These are phyloP conservation scores for Napeogenes inachia DNA, from an alignment of 2,888 invertebrate genomes.

Conservation along the genomic window DNA sequence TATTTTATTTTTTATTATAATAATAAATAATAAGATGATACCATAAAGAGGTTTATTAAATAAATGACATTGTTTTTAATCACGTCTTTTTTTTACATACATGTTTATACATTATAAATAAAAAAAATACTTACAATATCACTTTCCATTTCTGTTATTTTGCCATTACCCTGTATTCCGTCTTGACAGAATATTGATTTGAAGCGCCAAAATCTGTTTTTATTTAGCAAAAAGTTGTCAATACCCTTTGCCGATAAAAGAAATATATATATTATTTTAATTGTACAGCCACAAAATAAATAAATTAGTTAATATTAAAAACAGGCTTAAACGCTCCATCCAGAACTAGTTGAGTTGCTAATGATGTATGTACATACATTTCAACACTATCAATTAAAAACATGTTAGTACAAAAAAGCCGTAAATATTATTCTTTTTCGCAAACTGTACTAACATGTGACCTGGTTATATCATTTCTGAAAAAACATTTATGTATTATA, in stretches of 20 bases:
- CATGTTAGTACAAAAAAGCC: too few species aligned
- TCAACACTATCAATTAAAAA: too few species aligned
- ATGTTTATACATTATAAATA: slow-evolving; percentile 3
- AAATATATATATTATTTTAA: too few species aligned
- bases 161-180: slow-evolving; percentile 42
- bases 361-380: too few species aligned
- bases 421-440: too few species aligned
- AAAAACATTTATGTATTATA: neutral
- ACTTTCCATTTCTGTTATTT: slow-evolving; percentile 33
- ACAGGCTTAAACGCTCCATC: too few species aligned
- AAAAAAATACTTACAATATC: slow-evolving; percentile 40
- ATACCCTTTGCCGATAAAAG: too few species aligned
- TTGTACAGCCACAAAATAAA: too few species aligned
- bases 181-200: slow-evolving; percentile 22
- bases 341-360: too few species aligned
- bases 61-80: slow-evolving; percentile 8
- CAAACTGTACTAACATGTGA: neutral
- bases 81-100: slow-evolving; percentile 9
- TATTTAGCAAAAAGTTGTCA: too few species aligned
- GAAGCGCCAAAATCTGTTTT: neutral
- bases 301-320: too few species aligned
- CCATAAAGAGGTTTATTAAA: slow-evolving; percentile 2
- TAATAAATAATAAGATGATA: neutral
- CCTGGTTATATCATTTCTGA: neutral
- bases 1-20: neutral